Base-by-base conservation (phyloP, 1,140 invertebrate species). In the Zaprionus lachaisei region DNA sequence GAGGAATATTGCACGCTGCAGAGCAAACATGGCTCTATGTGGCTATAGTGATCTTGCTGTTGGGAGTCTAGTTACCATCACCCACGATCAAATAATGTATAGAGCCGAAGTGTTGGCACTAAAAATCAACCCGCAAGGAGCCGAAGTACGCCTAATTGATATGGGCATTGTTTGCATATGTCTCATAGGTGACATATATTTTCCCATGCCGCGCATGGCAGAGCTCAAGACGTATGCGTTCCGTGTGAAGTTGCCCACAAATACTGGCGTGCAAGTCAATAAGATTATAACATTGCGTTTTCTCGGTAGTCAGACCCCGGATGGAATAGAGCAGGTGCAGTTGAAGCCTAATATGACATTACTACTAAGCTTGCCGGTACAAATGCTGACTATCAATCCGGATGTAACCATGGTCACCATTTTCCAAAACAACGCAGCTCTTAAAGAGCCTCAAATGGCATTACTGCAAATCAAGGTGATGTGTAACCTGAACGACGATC, bases 401-500 rank as follows among this genome's bases (percentile, higher is more conserved):
- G 68, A 72, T 15, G 67, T 87, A 7, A 57, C 22, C 2, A 11
- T 87, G 7, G 20, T 83, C 4, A 63, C 31, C 0, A 22, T 58
- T 5, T 76, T 89, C 12, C 20, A 68, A 9, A 11, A 34, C 17
- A 54, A 51, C 22, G 9, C 4, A 14, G 15, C 28, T 11, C 20
- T 28, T 11, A 54, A 74, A 0, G 80, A 80, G 31, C 60, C 76
- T 11, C 28, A 69, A 20, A 14, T 68, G 1, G 75, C 63, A 1
- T 38, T 89, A 1, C 6, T 89, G 14, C 65, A 89, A 64, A 72
- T 90, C 1, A 79, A 81, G 1, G 64, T n/a, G 2, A 12, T 79
- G n/a, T 12, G 24, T 3, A 38, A 68, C 38, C 20, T 89, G 1
- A 74, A 90, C 22, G 49, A 34, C 0, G 75, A 89, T 4, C 28